Conservation (phyloP, 2,888 invertebrate genomes). For the Marasmarcha lunaedactyla region DNA sequence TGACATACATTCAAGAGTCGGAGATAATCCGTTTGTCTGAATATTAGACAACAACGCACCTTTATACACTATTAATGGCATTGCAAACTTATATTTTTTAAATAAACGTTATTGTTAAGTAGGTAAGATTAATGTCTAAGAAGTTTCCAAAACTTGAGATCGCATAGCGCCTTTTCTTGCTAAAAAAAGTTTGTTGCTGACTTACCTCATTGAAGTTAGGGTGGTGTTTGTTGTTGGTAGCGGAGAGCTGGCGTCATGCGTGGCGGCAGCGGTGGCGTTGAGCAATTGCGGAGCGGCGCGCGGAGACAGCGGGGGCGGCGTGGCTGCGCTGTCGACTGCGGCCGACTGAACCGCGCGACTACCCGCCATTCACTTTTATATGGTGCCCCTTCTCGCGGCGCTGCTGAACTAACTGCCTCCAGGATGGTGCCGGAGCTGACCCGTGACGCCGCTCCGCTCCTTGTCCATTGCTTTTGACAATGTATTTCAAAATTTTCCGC, state of each 20-base stretch:
- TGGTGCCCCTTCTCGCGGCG: conserved; percentile 43
- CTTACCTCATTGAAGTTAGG: conserved; percentile 41
- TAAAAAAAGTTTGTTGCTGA: too few relatives aligned
- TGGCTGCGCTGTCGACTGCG: conserved; percentile 33
- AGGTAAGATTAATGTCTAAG: too few relatives aligned
- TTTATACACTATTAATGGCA: too few relatives aligned
- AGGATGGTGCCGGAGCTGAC: neutral
- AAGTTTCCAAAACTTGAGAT: too few relatives aligned
- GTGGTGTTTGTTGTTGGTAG: conserved; percentile 18
- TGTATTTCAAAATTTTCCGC: too few relatives aligned
- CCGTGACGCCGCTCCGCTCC: conserved; percentile 1
- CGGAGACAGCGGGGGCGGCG: conserved; percentile 24
- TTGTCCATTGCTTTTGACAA: neutral
- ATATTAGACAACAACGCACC: too few relatives aligned
- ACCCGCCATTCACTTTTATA: conserved; percentile 51
- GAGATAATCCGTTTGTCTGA: too few relatives aligned
- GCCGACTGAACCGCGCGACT: conserved; percentile 52
- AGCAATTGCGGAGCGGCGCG: conserved; percentile 25
- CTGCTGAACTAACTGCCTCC: conserved; percentile 7
- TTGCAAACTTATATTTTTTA: too few relatives aligned
- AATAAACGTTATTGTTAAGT: too few relatives aligned
- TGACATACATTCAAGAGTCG: too few relatives aligned
- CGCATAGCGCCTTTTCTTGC: too few relatives aligned
- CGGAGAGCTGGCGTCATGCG: conserved; percentile 28
- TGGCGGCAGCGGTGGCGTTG: conserved; percentile 20